These are phyloP conservation scores for Lerema accius DNA, from an alignment of 1,140 invertebrate species.

Conservation along the genomic window DNA sequence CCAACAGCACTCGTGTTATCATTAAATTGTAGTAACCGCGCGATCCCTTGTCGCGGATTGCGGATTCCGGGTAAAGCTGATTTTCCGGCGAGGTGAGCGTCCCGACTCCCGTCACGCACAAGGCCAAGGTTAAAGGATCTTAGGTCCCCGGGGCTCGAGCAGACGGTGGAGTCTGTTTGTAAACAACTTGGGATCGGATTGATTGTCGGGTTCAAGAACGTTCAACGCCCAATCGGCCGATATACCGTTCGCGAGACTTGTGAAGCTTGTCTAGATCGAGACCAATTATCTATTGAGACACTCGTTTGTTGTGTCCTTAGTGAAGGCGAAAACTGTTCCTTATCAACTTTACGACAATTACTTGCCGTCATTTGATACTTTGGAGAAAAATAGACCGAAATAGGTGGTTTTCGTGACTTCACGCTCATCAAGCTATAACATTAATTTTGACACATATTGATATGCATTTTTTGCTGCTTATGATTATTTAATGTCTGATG, in stretches of 20 bases:
- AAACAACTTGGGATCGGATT: slow-evolving; percentile 1
- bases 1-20: slow-evolving; percentile 9
- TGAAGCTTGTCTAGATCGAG: too few relatives aligned
- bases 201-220: slow-evolving; percentile 9
- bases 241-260: neutral
- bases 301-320: too few relatives aligned
- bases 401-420: too few relatives aligned
- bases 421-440: too few relatives aligned
- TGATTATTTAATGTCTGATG: too few relatives aligned
- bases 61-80: slow-evolving; percentile 27
- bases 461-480: too few relatives aligned
- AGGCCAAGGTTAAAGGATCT: slow-evolving; percentile 26
- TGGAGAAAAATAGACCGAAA: too few relatives aligned
- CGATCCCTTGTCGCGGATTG: slow-evolving; percentile 15
- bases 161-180: slow-evolving; percentile 9
- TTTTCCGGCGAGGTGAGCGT: slow-evolving; percentile 25
- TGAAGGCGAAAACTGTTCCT: too few relatives aligned
- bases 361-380: too few relatives aligned
- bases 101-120: slow-evolving; percentile 15
- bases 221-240: neutral
- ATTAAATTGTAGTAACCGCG: slow-evolving; percentile 18
- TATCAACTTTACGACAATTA: too few relatives aligned
- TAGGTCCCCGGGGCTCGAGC: slow-evolving; percentile 8
- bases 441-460: too few relatives aligned
- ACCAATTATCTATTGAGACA: too few relatives aligned